phyloP scores from a whole-genome alignment of 1,140 invertebrate species.

The Bombus confusus region DNA sequence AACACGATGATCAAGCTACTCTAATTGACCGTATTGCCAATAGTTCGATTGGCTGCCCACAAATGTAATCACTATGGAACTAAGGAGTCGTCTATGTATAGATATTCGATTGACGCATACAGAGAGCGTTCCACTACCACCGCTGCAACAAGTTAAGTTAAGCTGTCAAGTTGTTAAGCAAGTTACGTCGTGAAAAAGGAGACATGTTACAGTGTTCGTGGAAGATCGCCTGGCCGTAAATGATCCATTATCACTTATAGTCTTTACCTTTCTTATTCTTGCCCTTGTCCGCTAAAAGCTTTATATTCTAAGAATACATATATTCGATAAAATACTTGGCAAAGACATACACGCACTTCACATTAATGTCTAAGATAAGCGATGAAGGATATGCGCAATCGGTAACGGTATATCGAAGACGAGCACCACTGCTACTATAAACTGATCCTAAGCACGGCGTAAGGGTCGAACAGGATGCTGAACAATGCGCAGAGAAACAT shows the following conservation, averaged over 20 bases:
- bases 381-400: background rate
- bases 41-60: slow-evolving; percentile 43
- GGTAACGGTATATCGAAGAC: background rate
- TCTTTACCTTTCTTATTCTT: background rate
- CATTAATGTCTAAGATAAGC: too few relatives aligned
- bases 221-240: background rate
- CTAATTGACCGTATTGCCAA: slow-evolving; percentile 69
- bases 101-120: slow-evolving; percentile 5
- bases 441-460: background rate
- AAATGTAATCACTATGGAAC: slow-evolving; percentile 1
- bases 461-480: slow-evolving; percentile 10
- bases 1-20: slow-evolving; percentile 68
- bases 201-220: too few relatives aligned
- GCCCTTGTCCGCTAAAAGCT: background rate
- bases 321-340: background rate
- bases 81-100: background rate
- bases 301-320: background rate
- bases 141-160: background rate
- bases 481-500: slow-evolving; percentile 61
- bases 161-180: background rate
- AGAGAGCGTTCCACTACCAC: background rate
- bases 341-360: background rate
- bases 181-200: background rate
- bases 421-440: background rate
- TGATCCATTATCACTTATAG: background rate